A percentile compares a stretch with the other conserved stretches of the same genome.
Evolutionary conservation across 2,113 vertebrate genomes (phyloP).

Genomic region (Hyperopisus bebe): DNA sequence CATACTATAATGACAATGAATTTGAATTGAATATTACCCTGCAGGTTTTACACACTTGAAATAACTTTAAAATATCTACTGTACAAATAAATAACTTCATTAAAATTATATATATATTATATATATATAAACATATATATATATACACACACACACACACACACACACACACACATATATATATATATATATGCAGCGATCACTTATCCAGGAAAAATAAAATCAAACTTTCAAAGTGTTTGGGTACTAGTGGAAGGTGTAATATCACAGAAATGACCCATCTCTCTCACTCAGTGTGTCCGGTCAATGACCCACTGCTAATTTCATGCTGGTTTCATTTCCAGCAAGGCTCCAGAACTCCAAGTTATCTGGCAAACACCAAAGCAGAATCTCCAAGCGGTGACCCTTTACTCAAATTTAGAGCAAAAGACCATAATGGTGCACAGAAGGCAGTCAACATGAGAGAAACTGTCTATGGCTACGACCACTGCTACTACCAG

Average conservation of each 20-base stretch:
- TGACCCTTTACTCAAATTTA: background rate
- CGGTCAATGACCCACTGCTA: background rate
- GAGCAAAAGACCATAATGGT: background rate
- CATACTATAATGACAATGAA: background rate
- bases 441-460: background rate
- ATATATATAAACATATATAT: background rate
- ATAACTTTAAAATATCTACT: background rate
- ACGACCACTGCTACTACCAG: background rate
- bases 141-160: no score
- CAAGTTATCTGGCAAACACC: background rate
- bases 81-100: background rate
- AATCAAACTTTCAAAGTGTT: background rate
- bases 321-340: background rate
- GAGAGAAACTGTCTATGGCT: background rate
- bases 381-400: background rate
- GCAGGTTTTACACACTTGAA: background rate
- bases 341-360: background rate
- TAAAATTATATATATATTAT: background rate
- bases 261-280: background rate
- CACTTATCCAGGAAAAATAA: background rate
- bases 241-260: background rate
- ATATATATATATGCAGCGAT: background rate
- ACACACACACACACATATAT: no score
- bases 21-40: background rate
- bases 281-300: background rate